Evolutionary conservation across 2,113 vertebrate genomes (phyloP).

Genomic region (Pygoscelis antarcticus): DNA sequence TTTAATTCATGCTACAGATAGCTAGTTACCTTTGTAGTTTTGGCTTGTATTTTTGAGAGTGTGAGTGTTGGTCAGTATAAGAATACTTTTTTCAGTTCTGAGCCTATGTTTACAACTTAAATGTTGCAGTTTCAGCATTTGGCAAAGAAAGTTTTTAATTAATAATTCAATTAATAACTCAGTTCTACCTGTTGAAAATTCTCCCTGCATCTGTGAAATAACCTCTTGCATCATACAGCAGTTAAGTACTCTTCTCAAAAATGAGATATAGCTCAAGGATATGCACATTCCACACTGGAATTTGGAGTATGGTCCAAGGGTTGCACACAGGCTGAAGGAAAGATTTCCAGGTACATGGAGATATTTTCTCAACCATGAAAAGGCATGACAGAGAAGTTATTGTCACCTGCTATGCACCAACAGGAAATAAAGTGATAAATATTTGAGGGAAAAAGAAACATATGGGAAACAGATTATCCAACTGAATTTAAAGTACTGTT

Average conservation of each 20-base stretch:
- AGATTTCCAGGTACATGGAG: not conserved
- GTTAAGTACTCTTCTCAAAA: not conserved
- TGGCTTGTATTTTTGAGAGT: not conserved
- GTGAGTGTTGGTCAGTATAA: not conserved
- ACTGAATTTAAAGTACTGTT: not conserved
- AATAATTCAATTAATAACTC: not conserved
- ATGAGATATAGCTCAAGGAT: not conserved
- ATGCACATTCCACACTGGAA: not conserved
- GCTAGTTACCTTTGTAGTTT: not conserved
- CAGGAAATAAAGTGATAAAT: not conserved
- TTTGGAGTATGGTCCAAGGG: not conserved
- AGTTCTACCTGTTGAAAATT: not conserved
- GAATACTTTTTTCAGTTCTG: not conserved
- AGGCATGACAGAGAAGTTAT: not conserved
- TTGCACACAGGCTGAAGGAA: not conserved
- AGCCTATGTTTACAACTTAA: not conserved
- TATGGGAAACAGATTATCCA: not conserved
- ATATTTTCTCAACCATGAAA: not conserved
- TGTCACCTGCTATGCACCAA: not conserved
- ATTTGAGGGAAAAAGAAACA: not conserved
- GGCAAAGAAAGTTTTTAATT: not conserved
- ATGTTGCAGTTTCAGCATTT: not conserved
- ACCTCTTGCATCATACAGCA: not conserved
- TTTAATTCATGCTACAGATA: not conserved
- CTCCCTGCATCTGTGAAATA: not conserved